Evolutionary conservation across 1,140 invertebrate species (phyloP), one percentile per base, ranked within the genome.

Genomic region (Zophobas atratus): DNA sequence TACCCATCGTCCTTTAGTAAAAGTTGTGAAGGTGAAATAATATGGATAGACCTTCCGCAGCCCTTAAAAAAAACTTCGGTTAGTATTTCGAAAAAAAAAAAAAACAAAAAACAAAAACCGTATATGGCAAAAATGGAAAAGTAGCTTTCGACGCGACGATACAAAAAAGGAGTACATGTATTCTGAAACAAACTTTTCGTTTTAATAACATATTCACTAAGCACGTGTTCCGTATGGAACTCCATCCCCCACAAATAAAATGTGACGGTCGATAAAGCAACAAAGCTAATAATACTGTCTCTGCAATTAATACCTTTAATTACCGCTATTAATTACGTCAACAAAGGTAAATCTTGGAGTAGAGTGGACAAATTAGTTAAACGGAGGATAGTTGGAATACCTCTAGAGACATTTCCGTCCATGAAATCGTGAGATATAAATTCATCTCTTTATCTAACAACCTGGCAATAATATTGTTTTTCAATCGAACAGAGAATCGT

Each of bases 11-110:
- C 97, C 97, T 89, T 99, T 99, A 6, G 96, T 97, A 88, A 97
- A 98, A 5, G 97, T 98, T 56, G 95, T 96, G 88, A 99, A 99
- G 6, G 95, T 97, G 88, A 97, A 99, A 87, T 97, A 97, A 89
- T 99, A 99, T 0, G 98, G 98, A 87, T 98, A 98, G 0, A 99
- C 98, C 91, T 99, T 99, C 75, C 98, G 91, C 71, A 99, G 90
- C 81, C 97, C 97, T 98, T 89, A 43, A 88, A 87, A 86, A 20
- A 20, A 20, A 20, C 20, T 20, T 20, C 20, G 20, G 20, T 20
- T 20, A 20, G 20, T 20, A 20, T 20, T 20, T 20, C 20, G 78
- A 76, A 70, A 74, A 78, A 39, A 67, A 67, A 70, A 76, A 70
- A 46, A 46, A 34, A 43, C 20, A 35, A n/a, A 35, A 41, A 1